A percentile compares a stretch with the other conserved stretches of the same genome.
These are phyloP conservation scores for Microplitis mediator DNA, from an alignment of 1,140 invertebrate genomes.

Conservation along the genomic window DNA sequence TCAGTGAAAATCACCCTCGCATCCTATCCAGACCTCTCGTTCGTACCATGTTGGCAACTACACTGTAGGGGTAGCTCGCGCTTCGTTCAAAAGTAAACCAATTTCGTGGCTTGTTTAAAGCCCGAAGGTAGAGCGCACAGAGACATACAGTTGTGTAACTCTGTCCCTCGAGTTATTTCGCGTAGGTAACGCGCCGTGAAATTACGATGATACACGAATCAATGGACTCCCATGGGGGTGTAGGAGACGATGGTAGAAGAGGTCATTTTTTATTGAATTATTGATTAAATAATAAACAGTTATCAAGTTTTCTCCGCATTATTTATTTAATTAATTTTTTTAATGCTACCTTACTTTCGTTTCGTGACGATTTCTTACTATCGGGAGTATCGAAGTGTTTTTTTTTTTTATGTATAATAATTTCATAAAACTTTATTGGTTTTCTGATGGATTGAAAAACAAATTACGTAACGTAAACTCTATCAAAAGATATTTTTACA, in stretches of 20 bases:
- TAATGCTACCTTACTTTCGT: no score
- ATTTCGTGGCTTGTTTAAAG: slow-evolving; percentile 63
- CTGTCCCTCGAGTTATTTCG: slow-evolving; percentile 59
- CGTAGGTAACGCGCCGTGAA: slow-evolving; percentile 63
- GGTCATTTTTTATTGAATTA: not conserved
- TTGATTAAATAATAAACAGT: not conserved
- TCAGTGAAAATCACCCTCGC: not conserved
- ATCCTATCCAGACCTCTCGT: not conserved
- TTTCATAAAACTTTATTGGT: no score
- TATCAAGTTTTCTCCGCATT: not conserved
- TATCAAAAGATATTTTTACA: no score
- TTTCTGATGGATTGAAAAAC: no score
- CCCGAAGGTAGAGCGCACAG: slow-evolving; percentile 32
- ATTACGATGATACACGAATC: slow-evolving; percentile 63
- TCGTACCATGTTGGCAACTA: not conserved
- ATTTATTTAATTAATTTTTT: no score
- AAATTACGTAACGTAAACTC: no score
- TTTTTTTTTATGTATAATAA: no score
- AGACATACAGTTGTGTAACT: slow-evolving; percentile 26
- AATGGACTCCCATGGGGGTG: slow-evolving; percentile 40
- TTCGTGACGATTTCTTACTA: no score
- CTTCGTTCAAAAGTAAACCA: slow-evolving; percentile 55
- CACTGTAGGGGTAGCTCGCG: not conserved
- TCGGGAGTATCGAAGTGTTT: no score
- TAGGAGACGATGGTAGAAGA: not conserved